Evolutionary conservation across 2,113 vertebrate genomes (phyloP).

Genomic region (Scalopus aquaticus): DNA sequence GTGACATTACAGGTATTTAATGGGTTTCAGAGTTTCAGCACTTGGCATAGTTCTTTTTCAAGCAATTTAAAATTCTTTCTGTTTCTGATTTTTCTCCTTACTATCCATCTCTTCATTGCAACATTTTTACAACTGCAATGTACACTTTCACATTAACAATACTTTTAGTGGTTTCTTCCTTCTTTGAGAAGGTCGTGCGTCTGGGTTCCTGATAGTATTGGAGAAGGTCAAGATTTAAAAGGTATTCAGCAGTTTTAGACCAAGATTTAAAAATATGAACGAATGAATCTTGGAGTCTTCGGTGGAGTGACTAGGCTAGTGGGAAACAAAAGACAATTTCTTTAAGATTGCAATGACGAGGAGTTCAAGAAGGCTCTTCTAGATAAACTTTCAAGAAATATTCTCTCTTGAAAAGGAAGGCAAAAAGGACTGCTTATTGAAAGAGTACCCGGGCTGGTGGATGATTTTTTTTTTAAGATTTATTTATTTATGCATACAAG

Average conservation of each 20-base stretch:
- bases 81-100: neutral
- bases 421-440: neutral
- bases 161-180: neutral
- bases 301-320: neutral
- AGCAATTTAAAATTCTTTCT: neutral
- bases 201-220: neutral
- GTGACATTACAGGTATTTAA: neutral
- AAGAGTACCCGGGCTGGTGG: neutral
- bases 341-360: neutral
- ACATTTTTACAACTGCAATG: neutral
- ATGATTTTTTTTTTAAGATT: neutral
- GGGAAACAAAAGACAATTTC: neutral
- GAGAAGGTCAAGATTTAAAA: neutral
- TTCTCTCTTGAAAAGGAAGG: neutral
- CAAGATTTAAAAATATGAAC: neutral
- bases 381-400: neutral
- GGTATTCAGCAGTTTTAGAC: neutral
- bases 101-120: neutral
- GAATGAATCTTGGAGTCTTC: neutral
- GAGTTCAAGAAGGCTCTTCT: neutral
- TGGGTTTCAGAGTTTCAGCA: slow-evolving; percentile 4
- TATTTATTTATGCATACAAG: no score
- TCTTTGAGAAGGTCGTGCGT: neutral
- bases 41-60: neutral
- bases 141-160: neutral